Percentiles rank a stretch among this genome's conserved stretches.
Conservation (phyloP, 2,797 vertebrate species). For the Poecilia velifera region DNA sequence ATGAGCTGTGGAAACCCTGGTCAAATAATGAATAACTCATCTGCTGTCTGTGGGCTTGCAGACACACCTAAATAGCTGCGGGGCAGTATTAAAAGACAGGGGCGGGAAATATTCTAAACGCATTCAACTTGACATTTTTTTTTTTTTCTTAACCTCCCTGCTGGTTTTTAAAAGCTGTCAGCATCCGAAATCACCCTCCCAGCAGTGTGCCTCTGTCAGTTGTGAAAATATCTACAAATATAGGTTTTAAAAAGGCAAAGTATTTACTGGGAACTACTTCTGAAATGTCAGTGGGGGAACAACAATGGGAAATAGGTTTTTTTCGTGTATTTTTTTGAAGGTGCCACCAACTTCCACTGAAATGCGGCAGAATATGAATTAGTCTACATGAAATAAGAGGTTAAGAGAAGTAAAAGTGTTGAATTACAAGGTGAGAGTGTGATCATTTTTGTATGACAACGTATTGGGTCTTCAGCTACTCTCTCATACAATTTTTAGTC, state of each 20-base stretch:
- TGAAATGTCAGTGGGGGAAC: conserved; percentile 2
- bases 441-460: not conserved
- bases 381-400: not conserved
- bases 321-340: not conserved
- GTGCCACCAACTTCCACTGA: not conserved
- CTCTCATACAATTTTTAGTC: not conserved
- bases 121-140: not conserved
- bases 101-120: conserved; percentile 2
- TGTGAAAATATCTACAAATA: not conserved
- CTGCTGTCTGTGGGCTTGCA: conserved; percentile 6
- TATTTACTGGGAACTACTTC: not conserved
- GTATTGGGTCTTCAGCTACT: not conserved
- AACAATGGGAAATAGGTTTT: not conserved
- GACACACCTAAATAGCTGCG: conserved; percentile 16
- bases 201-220: not conserved
- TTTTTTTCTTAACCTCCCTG: conserved; percentile 26
- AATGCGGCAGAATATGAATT: not conserved
- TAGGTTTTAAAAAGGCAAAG: conserved; percentile 10
- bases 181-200: conserved; percentile 7
- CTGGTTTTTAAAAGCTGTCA: conserved; percentile 1
- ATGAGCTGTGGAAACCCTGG: conserved; percentile 16
- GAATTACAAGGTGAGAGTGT: not conserved
- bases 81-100: conserved; percentile 20
- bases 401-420: not conserved
- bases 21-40: conserved; percentile 17